phyloP scores from a whole-genome alignment of 2,797 vertebrate genomes.

The Phalloptychus januarius region DNA sequence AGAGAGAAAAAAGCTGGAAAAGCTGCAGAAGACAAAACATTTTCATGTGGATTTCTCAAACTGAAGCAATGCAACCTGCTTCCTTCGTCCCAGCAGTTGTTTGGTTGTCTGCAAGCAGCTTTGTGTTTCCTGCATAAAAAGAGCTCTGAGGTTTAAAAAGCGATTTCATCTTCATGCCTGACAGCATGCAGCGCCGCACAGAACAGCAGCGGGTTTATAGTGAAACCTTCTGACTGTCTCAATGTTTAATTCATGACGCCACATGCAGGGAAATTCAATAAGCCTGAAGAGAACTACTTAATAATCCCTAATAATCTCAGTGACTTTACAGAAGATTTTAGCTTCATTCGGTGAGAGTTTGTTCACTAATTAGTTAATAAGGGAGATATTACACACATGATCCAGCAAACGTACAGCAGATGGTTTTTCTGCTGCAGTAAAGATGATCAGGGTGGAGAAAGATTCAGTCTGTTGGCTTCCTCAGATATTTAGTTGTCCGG shows the following conservation, averaged over 20 bases:
- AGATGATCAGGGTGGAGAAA: not conserved
- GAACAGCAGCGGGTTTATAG: slow-evolving; percentile 1
- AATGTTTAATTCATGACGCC: not conserved
- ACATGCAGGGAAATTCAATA: not conserved
- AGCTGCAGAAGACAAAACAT: slow-evolving; percentile 2
- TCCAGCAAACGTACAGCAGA: not conserved
- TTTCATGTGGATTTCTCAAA: not conserved
- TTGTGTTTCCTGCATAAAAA: slow-evolving; percentile 6
- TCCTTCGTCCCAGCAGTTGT: not conserved
- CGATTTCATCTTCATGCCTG: slow-evolving; percentile 14
- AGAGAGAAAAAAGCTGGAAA: not conserved
- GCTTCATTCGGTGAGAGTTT: not conserved
- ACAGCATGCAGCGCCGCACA: slow-evolving; percentile 5
- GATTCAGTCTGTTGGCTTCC: not conserved
- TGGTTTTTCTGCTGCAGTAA: not conserved
- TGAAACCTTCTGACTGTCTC: not conserved
- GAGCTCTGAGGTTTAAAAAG: not conserved
- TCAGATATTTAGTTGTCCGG: not conserved
- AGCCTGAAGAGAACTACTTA: not conserved
- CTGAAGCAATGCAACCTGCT: not conserved
- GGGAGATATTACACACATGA: not conserved
- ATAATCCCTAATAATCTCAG: not conserved
- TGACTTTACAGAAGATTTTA: not conserved
- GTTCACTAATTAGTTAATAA: not conserved
- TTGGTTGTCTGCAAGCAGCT: not conserved